Evolutionary conservation across 2,888 invertebrate species (phyloP).

Genomic region (Phoenoteleia sp.): DNA sequence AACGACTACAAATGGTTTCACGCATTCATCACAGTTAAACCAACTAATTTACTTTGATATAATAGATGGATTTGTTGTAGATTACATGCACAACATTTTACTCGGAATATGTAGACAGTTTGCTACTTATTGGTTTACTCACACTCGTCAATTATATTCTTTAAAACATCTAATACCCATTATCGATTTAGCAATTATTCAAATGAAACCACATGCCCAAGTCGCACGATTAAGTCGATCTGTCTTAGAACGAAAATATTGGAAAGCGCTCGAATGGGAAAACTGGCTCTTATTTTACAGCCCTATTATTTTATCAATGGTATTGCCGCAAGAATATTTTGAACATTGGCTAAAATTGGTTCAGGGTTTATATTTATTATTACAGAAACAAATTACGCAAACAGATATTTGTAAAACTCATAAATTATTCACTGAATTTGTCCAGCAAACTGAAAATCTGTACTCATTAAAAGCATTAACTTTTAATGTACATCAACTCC

Average conservation of each 20-base stretch:
- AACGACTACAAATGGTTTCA: too few species aligned
- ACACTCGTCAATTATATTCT: neutral
- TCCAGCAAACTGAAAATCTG: too few species aligned
- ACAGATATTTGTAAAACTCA: too few species aligned
- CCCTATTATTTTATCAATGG: neutral
- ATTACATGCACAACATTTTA: neutral
- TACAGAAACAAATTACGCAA: neutral
- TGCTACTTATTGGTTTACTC: neutral
- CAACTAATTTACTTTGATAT: neutral
- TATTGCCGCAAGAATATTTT: neutral
- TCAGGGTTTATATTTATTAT: neutral
- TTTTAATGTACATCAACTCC: neutral
- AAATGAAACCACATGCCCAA: constrained; percentile 1
- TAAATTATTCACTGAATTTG: too few species aligned
- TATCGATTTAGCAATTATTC: neutral
- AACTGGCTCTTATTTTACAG: neutral
- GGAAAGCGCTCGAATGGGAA: neutral
- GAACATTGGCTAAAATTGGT: neutral
- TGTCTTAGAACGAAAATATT: neutral
- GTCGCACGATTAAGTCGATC: neutral
- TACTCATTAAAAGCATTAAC: neutral
- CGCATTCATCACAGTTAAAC: neutral
- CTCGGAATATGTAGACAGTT: neutral
- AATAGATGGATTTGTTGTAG: too few species aligned
- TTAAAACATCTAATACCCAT: neutral